Conservation (phyloP, 1,140 invertebrate species). For the Cotesia typhae region DNA sequence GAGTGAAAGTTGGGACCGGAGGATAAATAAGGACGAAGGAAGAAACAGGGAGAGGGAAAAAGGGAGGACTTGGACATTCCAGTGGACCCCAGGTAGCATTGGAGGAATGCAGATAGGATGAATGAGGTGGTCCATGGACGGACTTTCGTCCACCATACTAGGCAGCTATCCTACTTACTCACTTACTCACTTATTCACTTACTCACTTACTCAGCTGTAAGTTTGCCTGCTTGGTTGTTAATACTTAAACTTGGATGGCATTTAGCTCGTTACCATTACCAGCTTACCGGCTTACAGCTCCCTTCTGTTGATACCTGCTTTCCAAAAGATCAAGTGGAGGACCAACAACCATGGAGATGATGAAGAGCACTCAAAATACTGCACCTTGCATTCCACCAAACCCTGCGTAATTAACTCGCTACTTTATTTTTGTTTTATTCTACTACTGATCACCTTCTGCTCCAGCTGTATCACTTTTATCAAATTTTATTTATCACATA, state of each 20-base stretch:
- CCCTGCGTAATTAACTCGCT: slow-evolving; percentile 17
- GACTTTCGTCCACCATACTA: slow-evolving; percentile 46
- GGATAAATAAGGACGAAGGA: background rate
- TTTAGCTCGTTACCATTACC: slow-evolving; percentile 12
- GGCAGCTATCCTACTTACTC: slow-evolving; percentile 36
- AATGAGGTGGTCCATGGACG: slow-evolving; percentile 61
- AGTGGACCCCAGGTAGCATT: slow-evolving; percentile 59
- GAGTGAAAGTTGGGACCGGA: background rate
- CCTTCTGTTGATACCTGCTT: slow-evolving; percentile 16
- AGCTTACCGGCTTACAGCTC: background rate
- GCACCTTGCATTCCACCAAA: slow-evolving; percentile 21
- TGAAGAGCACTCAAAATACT: slow-evolving; percentile 20
- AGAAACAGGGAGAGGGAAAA: background rate
- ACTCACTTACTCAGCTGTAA: background rate
- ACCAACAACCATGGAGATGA: background rate
- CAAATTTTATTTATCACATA: background rate
- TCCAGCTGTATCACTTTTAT: slow-evolving; percentile 11
- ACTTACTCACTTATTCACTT: slow-evolving; percentile 2
- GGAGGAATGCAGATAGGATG: slow-evolving; percentile 63
- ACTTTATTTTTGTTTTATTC: background rate
- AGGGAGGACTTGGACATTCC: slow-evolving; percentile 49
- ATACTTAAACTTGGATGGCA: slow-evolving; percentile 12
- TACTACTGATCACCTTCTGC: background rate
- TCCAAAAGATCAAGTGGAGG: slow-evolving; percentile 27
- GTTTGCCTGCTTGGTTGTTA: background rate